Evolutionary conservation across 2,113 vertebrate species (phyloP).

Genomic region (Hippopotamus amphibius): DNA sequence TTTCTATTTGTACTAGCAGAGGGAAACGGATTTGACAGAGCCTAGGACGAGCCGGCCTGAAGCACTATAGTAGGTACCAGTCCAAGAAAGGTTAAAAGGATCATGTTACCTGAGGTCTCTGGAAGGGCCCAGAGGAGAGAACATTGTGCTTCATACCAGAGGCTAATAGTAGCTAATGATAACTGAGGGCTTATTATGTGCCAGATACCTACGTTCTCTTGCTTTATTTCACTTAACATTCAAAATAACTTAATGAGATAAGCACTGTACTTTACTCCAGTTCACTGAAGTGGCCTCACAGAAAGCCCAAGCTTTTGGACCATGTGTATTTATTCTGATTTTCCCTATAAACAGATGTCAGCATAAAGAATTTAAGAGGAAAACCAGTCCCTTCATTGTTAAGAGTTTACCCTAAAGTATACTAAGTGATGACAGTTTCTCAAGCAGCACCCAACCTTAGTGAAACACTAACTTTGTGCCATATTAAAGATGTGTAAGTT

Average conservation of each 20-base stretch:
- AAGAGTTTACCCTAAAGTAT: not conserved
- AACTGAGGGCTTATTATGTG: not conserved
- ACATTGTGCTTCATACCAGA: rapidly evolving
- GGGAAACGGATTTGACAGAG: no score
- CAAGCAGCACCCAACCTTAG: no score
- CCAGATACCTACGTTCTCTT: no score
- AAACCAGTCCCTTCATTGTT: not conserved
- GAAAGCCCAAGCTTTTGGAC: not conserved
- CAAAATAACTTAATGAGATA: not conserved
- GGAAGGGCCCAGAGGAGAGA: not conserved
- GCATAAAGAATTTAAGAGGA: not conserved
- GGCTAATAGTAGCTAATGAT: not conserved
- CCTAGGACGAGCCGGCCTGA: not conserved
- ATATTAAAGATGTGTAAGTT: no score
- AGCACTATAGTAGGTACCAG: not conserved
- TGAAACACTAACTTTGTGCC: no score
- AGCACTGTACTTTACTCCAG: not conserved
- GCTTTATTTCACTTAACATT: conserved; percentile 18
- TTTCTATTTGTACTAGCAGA: no score
- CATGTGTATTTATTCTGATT: not conserved
- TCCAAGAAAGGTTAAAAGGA: not conserved
- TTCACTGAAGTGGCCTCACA: not conserved
- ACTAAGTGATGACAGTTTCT: not conserved
- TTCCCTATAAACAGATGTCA: not conserved
- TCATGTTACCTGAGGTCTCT: not conserved